Evolutionary conservation across 2,797 vertebrate genomes (phyloP).

Genomic region (Melanotaenia maccullochi): DNA sequence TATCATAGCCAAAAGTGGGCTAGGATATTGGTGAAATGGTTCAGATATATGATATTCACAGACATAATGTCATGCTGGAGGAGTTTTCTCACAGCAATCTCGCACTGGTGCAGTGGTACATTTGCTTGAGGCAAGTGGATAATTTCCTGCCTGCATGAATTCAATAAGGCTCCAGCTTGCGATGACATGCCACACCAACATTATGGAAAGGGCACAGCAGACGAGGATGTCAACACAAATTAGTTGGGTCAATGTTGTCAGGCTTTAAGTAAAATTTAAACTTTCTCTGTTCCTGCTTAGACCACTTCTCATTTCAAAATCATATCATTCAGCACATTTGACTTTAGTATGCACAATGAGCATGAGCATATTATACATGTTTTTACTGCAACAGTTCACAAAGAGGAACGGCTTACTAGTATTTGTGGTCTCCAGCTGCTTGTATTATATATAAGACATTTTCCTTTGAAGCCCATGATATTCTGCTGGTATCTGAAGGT

Average conservation of each 20-base stretch:
- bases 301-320: constrained; percentile 15
- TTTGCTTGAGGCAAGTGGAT: constrained; percentile 48
- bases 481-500: constrained; percentile 29
- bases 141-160: constrained; percentile 52
- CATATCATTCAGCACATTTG: not conserved
- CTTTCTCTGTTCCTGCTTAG: not conserved
- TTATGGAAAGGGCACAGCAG: constrained; percentile 35
- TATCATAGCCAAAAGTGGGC: constrained; percentile 21
- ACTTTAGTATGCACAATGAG: not conserved
- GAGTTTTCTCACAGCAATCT: constrained; percentile 40
- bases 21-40: constrained; percentile 22
- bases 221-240: constrained; percentile 44
- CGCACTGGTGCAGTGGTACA: constrained; percentile 30
- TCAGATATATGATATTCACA: constrained; percentile 19
- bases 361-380: constrained; percentile 3
- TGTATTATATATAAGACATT: constrained; percentile 42
- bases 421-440: constrained; percentile 23
- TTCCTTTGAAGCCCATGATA: constrained; percentile 30
- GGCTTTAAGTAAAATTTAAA: constrained; percentile 19
- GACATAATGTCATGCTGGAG: constrained; percentile 45
- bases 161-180: constrained; percentile 39
- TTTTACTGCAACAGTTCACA: constrained; percentile 20
- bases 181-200: constrained; percentile 38
- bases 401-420: constrained; percentile 6
- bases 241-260: constrained; percentile 34